Base-by-base conservation (phyloP, 1,140 invertebrate species). In the Grapholita molesta region DNA sequence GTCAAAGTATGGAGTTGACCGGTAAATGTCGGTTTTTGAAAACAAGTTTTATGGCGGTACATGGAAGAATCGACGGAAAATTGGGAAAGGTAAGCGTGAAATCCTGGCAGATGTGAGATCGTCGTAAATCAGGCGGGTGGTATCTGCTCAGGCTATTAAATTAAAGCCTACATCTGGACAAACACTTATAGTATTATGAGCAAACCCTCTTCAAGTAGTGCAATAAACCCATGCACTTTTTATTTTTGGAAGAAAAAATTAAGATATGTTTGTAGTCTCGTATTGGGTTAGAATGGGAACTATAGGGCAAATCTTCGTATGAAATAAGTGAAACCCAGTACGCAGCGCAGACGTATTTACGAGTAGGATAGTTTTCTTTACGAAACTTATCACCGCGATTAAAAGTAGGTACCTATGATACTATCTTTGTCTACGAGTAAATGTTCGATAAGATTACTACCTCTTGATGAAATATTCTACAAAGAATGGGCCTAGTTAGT, bases 51-150 rank as follows among this genome's bases (percentile, higher is more conserved):
- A 90, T 85, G 78, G 80, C 80, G 67, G 79, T 70, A 72, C 71
- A 82, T 78, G 82, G 82, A 82, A 80, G 74, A 77, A 70, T 77
- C 82, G 83, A 86, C 76, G 84, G 84, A 86, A 89, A 90, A 88
- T 88, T 82, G 81, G 80, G 15, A 83, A 88, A 87, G 83, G 84
- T 80, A 85, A 87, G 79, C 88, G 85, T 91, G 85, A 89, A 90
- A 89, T 83, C 7, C 77, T 79, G 80, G 85, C 89, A 90, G 88
- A 91, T 91, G 89, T 67, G 61, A 83, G 79, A 79, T 77, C 69
- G 72, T 69, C 70, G 55, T 71, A 66, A 73, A 69, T 73, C 71
- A 70, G 70, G 68, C 66, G 70, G 38, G 55, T 52, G 55, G 55
- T 18, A 11, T 30, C 25, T 57, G 53, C 9, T 61, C 28, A 18